Conservation (phyloP, 2,888 invertebrate species). For the Craniophora ligustri region DNA sequence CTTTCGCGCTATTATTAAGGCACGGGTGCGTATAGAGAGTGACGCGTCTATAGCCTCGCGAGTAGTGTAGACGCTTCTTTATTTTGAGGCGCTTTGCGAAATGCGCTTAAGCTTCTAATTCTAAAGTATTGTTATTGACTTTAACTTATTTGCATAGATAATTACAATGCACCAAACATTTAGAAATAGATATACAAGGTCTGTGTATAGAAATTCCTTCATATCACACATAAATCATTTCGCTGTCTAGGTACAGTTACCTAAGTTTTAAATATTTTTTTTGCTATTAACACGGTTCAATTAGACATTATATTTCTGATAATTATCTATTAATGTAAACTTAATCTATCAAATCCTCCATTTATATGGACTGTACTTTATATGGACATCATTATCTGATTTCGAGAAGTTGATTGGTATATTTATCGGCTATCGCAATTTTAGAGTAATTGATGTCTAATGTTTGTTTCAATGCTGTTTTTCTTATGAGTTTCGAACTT, state of each 20-base stretch:
- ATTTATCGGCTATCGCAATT: background rate
- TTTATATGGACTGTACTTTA: constrained; percentile 8
- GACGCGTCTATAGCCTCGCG: too few species aligned
- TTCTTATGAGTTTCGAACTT: background rate
- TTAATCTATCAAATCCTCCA: constrained; percentile 32
- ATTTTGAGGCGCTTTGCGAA: too few species aligned
- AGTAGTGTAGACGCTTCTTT: too few species aligned
- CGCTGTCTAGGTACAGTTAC: too few species aligned
- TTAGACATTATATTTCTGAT: background rate
- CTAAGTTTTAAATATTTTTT: background rate
- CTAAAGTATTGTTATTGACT: background rate
- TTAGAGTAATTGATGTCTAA: background rate
- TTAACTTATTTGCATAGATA: background rate
- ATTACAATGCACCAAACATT: too few species aligned
- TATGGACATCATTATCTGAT: constrained; percentile 16
- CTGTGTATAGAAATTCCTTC: too few species aligned
- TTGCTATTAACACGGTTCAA: background rate
- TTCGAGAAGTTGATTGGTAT: constrained; percentile 6
- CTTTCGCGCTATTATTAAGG: too few species aligned
- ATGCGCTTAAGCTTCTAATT: background rate
- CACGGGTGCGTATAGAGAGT: too few species aligned
- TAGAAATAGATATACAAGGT: too few species aligned
- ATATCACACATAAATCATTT: too few species aligned
- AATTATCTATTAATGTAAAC: background rate
- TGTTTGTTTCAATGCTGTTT: background rate